Evolutionary conservation across 2,113 vertebrate genomes (phyloP).

Genomic region (Excalfactoria chinensis): DNA sequence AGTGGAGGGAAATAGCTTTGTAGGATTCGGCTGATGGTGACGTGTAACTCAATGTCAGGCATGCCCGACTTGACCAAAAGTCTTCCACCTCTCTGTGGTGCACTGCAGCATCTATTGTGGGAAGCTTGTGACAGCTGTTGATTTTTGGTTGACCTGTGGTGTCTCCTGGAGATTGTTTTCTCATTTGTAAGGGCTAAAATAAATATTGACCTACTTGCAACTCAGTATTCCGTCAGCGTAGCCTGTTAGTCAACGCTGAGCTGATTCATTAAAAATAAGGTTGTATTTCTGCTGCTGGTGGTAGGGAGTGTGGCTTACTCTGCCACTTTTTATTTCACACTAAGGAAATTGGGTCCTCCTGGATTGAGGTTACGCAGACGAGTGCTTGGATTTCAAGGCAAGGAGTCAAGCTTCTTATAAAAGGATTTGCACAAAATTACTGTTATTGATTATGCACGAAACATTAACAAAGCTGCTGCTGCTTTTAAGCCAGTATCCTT

Average conservation of each 20-base stretch:
- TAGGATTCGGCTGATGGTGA: neutral
- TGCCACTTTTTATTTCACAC: neutral
- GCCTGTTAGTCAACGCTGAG: neutral
- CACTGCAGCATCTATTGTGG: neutral
- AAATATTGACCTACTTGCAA: constrained; percentile 16
- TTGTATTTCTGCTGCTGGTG: neutral
- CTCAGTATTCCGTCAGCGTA: neutral
- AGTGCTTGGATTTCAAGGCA: neutral
- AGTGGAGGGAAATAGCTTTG: neutral
- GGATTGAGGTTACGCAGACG: neutral
- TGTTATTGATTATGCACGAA: neutral
- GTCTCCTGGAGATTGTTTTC: neutral
- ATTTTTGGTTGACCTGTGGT: neutral
- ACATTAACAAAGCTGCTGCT: neutral
- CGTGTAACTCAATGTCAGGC: neutral
- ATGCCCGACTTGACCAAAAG: neutral
- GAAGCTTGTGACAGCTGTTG: neutral
- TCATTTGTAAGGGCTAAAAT: neutral
- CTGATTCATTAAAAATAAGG: neutral
- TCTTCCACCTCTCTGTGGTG: neutral
- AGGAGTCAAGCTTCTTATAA: neutral
- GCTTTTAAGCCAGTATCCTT: neutral
- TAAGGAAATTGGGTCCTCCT: neutral
- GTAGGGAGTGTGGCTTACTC: neutral
- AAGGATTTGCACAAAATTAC: neutral